phyloP scores from a whole-genome alignment of 1,140 invertebrate genomes.

The Schlechtendalia chinensis region DNA sequence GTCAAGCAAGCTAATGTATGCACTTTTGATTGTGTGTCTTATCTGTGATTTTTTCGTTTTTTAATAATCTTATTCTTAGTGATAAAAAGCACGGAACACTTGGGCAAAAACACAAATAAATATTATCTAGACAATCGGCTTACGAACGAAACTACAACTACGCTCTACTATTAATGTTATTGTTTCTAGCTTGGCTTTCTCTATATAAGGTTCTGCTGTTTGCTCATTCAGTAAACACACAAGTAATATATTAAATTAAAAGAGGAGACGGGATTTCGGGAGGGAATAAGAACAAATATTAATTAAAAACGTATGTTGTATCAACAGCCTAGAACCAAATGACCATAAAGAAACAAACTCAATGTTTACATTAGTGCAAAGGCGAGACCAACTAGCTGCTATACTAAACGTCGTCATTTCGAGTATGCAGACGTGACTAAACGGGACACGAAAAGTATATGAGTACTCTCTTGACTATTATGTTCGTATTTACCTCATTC shows the following conservation, averaged over 20 bases:
- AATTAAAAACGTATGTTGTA: neutral
- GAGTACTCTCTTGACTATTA: neutral
- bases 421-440: neutral
- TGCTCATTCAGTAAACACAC: slow-evolving; percentile 11
- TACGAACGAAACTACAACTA: too few relatives aligned
- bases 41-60: too few relatives aligned
- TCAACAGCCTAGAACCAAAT: neutral
- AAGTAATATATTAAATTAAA: slow-evolving; percentile 5
- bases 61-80: too few relatives aligned
- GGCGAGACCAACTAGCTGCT: too few relatives aligned
- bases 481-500: neutral
- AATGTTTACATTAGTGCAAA: neutral
- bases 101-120: too few relatives aligned
- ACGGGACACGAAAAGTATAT: neutral
- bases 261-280: too few relatives aligned
- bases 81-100: too few relatives aligned
- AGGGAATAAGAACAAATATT: slow-evolving; percentile 26
- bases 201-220: neutral
- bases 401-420: slow-evolving; percentile 14
- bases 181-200: neutral
- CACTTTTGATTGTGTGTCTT: too few relatives aligned
- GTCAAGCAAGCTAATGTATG: too few relatives aligned
- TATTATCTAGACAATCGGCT: too few relatives aligned
- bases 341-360: neutral
- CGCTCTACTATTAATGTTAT: too few relatives aligned